Conservation (phyloP, 2,113 vertebrate genomes). For the Cisticola juncidis region DNA sequence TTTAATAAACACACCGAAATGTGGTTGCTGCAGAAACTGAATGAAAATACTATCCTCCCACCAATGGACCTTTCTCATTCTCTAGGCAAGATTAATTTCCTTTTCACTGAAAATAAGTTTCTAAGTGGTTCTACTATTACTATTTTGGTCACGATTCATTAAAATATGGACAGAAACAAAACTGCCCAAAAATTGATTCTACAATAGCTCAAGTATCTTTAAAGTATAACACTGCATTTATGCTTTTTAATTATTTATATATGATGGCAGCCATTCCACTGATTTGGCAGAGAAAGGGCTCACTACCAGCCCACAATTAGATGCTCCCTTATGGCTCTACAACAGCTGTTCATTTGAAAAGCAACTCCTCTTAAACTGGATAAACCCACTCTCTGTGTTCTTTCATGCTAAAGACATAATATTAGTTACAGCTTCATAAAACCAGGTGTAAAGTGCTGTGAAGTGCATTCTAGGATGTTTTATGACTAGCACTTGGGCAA, state of each 20-base stretch:
- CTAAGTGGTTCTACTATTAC: not conserved
- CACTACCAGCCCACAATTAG: not conserved
- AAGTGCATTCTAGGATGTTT: not conserved
- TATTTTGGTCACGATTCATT: not conserved
- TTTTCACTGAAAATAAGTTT: not conserved
- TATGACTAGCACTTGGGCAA: not conserved
- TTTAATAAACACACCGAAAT: not conserved
- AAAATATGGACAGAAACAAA: not conserved
- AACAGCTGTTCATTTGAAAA: not conserved
- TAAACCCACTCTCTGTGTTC: not conserved
- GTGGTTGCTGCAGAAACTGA: not conserved
- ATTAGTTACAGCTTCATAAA: not conserved
- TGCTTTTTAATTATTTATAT: not conserved
- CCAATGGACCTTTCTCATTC: not conserved
- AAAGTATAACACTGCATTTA: not conserved
- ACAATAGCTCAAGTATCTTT: not conserved
- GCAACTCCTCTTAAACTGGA: not conserved
- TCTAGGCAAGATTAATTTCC: not conserved
- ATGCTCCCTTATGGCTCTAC: not conserved
- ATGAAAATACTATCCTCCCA: not conserved
- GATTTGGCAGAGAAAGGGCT: not conserved
- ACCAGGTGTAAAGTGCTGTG: not conserved
- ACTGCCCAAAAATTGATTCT: not conserved
- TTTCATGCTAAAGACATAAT: not conserved
- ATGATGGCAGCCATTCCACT: not conserved